phyloP scores from a whole-genome alignment of 1,140 invertebrate genomes.

The Drosophila auraria region DNA sequence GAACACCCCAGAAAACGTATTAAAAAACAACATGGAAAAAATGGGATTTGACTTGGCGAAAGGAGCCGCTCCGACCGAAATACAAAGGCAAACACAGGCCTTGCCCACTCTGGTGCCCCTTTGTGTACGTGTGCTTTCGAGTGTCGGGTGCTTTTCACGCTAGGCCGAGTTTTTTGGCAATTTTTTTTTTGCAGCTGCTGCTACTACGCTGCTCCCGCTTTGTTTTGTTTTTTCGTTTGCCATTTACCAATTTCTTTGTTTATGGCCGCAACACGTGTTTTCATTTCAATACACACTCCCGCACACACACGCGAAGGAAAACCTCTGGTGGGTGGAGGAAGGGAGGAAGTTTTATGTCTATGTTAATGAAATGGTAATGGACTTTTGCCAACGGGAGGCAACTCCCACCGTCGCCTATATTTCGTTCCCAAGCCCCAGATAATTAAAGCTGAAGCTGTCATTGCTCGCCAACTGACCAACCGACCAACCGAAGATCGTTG shows the following conservation, averaged over 20 bases:
- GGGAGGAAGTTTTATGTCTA: slow-evolving; percentile 63
- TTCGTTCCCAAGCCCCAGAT: slow-evolving; percentile 31
- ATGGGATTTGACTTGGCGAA: slow-evolving; percentile 35
- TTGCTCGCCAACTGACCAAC: slow-evolving; percentile 25
- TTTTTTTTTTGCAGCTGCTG: slow-evolving; percentile 23
- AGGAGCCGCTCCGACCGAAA: slow-evolving; percentile 29
- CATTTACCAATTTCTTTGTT: slow-evolving; percentile 79
- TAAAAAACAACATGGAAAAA: slow-evolving; percentile 25
- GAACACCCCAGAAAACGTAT: slow-evolving; percentile 14
- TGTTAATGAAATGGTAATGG: slow-evolving; percentile 81
- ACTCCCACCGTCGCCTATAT: slow-evolving; percentile 22
- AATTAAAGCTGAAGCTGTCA: slow-evolving; percentile 53
- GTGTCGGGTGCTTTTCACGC: slow-evolving; percentile 60
- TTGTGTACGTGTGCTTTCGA: slow-evolving; percentile 28
- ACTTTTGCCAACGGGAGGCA: slow-evolving; percentile 5
- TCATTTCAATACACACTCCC: slow-evolving; percentile 67
- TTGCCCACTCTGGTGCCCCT: slow-evolving; percentile 47
- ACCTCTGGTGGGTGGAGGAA: slow-evolving; percentile 2
- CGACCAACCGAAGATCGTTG: slow-evolving; percentile 33
- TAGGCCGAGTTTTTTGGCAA: slow-evolving; percentile 57
- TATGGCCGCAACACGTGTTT: slow-evolving; percentile 80
- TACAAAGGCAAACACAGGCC: slow-evolving; percentile 46
- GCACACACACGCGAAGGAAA: slow-evolving; percentile 4
- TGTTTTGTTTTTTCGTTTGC: slow-evolving; percentile 42
- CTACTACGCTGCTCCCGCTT: slow-evolving; percentile 1